Base-by-base conservation (phyloP, 2,113 vertebrate genomes). In the Eonycteris spelaea region DNA sequence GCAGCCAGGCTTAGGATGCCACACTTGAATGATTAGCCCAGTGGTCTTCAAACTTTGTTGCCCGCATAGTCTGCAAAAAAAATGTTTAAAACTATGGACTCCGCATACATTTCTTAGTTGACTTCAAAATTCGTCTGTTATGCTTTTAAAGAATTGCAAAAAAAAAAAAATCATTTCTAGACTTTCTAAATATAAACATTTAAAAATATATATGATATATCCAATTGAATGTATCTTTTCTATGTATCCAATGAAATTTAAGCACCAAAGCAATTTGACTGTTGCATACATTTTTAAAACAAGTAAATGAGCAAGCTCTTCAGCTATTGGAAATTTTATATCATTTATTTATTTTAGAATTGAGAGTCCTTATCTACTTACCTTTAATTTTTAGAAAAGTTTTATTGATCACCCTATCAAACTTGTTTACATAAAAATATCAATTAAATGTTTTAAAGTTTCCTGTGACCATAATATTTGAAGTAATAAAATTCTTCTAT, bases 341-440 rank as follows among this genome's bases (percentile, higher is more conserved):
- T 30, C 16, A 85, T 88, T 91, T 73, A 65, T 61, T 88, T 61
- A 71, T 94, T 71, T 13, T 59, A 51, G 51, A 16, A 51, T 16
- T 51, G 51, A 51, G 51, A 86, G 22, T 73, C 48, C 30, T 82
- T 55, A 94, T 48, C 1, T 71, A 70, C 65, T 82, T 86, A 80
- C 67, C 73, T 91, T 84, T 57, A 18, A 82, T 45, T 77, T 70
- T 87, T 48, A 55, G 48, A 91, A 90, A 78, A 55, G 6, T 63
- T 74, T 95, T 79, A 33, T 70, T 95, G 68, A 93, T 92, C 51
- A 89, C 38, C n/a, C 63, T 91, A n/a, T 80, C 74, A 86, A 74
- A 71, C 38, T n/a, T 95, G 55, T 75, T 97, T 74, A 30, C 7
- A 40, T 7, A 90, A 57, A 89, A 90, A 57, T 73, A 33, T 67